These are phyloP conservation scores for Cosmorhoe ocellata DNA, from an alignment of 2,888 invertebrate genomes.

Conservation along the genomic window DNA sequence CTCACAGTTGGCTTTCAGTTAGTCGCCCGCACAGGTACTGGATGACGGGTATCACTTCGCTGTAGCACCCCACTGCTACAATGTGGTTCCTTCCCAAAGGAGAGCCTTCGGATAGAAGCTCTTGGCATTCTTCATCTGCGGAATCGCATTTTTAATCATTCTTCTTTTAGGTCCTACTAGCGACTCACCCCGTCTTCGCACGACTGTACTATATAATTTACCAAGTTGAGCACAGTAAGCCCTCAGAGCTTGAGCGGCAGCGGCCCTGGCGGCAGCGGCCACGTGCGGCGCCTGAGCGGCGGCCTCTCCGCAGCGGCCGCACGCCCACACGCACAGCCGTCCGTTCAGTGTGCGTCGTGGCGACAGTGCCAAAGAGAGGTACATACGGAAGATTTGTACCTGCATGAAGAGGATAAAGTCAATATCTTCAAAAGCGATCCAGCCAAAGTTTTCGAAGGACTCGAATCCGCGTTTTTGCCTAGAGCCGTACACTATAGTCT, in stretches of 20 bases:
- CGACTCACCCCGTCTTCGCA: no score
- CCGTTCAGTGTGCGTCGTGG: constrained; percentile 95
- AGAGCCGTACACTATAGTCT: no score
- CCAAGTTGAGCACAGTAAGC: constrained; percentile 87
- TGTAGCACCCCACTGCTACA: constrained; percentile 91
- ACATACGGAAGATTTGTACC: constrained; percentile 86
- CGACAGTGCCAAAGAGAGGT: constrained; percentile 93
- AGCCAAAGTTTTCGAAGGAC: no score
- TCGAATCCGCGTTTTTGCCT: no score
- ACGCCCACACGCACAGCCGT: constrained; percentile 91
- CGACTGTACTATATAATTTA: background rate
- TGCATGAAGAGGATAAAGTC: constrained; percentile 39
- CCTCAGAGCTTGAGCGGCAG: constrained; percentile 93
- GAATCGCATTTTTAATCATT: constrained; percentile 3
- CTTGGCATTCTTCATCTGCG: constrained; percentile 89
- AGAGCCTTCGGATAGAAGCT: constrained; percentile 82
- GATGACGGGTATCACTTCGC: constrained; percentile 94
- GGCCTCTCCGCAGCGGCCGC: constrained; percentile 92
- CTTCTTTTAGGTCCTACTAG: no score
- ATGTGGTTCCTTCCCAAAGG: constrained; percentile 73
- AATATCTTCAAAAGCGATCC: no score
- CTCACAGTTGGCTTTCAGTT: constrained; percentile 90
- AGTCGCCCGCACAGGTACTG: constrained; percentile 94
- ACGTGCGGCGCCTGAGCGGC: constrained; percentile 90
- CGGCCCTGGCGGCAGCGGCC: constrained; percentile 93